A percentile compares a stretch with the other conserved stretches of the same genome.
Evolutionary conservation across 2,113 vertebrate species (phyloP).

Genomic region (Dipodomys spectabilis): DNA sequence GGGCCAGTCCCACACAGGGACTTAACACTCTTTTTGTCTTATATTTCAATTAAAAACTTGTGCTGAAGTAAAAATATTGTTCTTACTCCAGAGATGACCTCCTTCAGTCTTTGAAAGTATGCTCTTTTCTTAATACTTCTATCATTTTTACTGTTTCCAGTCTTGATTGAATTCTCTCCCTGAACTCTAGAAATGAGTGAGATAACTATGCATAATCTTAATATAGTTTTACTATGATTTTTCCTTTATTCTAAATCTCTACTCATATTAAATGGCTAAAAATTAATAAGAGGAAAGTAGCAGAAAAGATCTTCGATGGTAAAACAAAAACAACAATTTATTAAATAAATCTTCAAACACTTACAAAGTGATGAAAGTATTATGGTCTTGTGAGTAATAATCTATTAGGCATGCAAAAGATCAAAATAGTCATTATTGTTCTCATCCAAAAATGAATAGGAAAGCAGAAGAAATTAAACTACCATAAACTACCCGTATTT

Average conservation of each 20-base stretch:
- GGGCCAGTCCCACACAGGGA: no score
- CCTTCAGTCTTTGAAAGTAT: no score
- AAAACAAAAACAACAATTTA: conserved; percentile 16
- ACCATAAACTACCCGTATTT: conserved; percentile 35
- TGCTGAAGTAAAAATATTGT: no score
- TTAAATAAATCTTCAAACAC: conserved; percentile 26
- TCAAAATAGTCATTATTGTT: conserved; percentile 46
- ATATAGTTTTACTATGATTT: background rate
- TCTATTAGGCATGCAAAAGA: conserved; percentile 19
- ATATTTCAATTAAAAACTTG: no score
- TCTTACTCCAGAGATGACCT: no score
- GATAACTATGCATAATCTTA: no score
- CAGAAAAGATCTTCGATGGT: background rate
- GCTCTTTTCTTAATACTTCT: no score
- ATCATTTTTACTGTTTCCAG: no score
- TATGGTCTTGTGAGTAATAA: background rate
- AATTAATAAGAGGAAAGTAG: background rate
- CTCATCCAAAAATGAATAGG: conserved; percentile 26
- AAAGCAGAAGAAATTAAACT: conserved; percentile 56
- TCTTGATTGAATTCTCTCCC: no score
- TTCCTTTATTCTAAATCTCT: background rate
- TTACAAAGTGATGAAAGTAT: conserved; percentile 31
- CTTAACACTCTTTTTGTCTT: no score
- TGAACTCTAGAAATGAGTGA: no score
- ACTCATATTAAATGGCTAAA: background rate